phyloP scores from a whole-genome alignment of 2,888 invertebrate genomes.

The Penaeus monodon region DNA sequence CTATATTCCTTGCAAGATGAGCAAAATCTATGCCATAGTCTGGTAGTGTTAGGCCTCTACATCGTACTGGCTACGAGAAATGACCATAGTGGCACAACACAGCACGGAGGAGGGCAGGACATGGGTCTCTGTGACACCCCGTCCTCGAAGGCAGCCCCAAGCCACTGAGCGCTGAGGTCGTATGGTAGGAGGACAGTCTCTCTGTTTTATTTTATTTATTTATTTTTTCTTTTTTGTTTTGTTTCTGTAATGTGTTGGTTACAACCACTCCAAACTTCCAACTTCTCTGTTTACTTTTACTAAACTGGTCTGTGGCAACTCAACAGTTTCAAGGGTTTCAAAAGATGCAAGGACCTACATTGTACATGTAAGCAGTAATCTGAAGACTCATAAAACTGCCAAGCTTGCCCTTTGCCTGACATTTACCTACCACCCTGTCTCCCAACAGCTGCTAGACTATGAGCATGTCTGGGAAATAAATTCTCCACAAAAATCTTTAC shows the following conservation, averaged over 20 bases:
- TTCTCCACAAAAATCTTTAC: too few species aligned
- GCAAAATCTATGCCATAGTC: conserved; percentile 48
- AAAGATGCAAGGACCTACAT: conserved; percentile 11
- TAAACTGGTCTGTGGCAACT: conserved; percentile 55
- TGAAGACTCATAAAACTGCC: conserved; percentile 46
- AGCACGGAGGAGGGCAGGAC: conserved; percentile 46
- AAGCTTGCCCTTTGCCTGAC: conserved; percentile 48
- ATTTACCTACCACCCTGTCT: conserved; percentile 51
- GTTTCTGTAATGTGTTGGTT: conserved; percentile 41
- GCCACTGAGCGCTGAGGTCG: conserved; percentile 55
- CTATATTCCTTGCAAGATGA: conserved; percentile 44
- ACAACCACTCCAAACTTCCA: conserved; percentile 41
- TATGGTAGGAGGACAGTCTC: conserved; percentile 51
- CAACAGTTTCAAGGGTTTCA: conserved; percentile 51
- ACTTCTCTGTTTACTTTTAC: conserved; percentile 39
- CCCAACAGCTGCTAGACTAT: conserved; percentile 53
- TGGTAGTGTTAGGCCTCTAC: conserved; percentile 37
- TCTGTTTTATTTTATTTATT: neutral
- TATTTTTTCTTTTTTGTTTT: conserved; percentile 11
- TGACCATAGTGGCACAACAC: conserved; percentile 53
- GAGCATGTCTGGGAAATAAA: too few species aligned
- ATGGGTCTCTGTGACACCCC: conserved; percentile 30
- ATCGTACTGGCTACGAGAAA: conserved; percentile 39
- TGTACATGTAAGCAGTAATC: conserved; percentile 7
- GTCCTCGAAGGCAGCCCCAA: conserved; percentile 51